Percentiles rank a stretch among this genome's conserved stretches.
phyloP scores from a whole-genome alignment of 2,113 vertebrate genomes.

The Cottus gobio region DNA sequence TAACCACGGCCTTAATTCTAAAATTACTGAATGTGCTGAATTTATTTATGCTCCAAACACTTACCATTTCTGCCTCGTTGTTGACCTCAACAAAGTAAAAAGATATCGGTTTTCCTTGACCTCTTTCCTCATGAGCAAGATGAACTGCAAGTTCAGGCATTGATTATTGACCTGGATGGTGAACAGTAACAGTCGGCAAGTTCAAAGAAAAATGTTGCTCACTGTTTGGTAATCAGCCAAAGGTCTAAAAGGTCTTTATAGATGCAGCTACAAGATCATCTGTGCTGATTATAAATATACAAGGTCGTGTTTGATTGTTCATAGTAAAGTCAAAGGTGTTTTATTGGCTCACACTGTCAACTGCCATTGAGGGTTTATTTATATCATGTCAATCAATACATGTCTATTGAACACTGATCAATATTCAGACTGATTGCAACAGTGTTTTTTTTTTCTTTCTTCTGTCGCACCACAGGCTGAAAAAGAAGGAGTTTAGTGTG shows the following conservation, averaged over 20 bases:
- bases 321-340: not conserved
- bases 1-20: not conserved
- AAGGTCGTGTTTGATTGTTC: not conserved
- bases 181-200: not conserved
- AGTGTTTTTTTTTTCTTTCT: not conserved
- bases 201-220: slow-evolving; percentile 1
- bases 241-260: not conserved
- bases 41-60: not conserved
- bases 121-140: too few species aligned
- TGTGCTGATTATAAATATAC: not conserved
- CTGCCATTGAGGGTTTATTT: slow-evolving; percentile 1
- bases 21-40: not conserved
- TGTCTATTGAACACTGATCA: slow-evolving; percentile 19
- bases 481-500: slow-evolving; percentile 93
- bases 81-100: too few species aligned
- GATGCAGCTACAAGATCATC: not conserved
- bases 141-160: too few species aligned
- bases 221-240: not conserved
- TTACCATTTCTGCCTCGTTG: too few species aligned
- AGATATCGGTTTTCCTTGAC: too few species aligned
- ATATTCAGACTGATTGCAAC: slow-evolving; percentile 2
- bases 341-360: not conserved
- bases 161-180: not conserved
- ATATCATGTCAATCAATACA: not conserved
- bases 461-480: slow-evolving; percentile 79